Evolutionary conservation across 2,113 vertebrate species (phyloP).

Genomic region (Smithornis capensis): DNA sequence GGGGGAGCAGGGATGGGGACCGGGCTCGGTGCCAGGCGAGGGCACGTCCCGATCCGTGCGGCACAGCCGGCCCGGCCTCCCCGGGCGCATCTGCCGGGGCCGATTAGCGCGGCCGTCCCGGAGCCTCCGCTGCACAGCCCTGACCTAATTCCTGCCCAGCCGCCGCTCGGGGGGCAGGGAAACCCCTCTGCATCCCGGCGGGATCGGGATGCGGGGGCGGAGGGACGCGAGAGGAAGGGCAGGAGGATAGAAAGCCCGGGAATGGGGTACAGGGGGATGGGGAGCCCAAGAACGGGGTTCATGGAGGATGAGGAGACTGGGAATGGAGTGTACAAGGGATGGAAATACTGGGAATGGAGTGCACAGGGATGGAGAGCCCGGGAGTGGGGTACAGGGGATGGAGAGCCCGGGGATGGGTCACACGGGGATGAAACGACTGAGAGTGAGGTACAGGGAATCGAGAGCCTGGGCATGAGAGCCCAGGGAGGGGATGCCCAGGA

Average conservation of each 20-base stretch:
- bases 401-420: too few species aligned
- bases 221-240: background rate
- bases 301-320: background rate
- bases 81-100: background rate
- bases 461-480: accelerated
- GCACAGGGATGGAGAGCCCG: background rate
- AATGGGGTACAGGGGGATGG: background rate
- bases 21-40: background rate
- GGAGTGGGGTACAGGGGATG: too few species aligned
- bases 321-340: accelerated
- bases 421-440: background rate
- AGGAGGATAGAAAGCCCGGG: background rate
- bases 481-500: too few species aligned
- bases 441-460: too few species aligned
- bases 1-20: background rate
- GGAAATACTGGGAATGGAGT: too few species aligned
- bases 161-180: background rate
- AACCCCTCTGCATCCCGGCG: background rate
- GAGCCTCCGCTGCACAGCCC: background rate
- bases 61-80: background rate
- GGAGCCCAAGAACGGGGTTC: background rate
- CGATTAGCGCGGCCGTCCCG: background rate
- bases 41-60: background rate
- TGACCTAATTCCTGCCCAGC: conserved; percentile 61
- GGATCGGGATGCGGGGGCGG: background rate